Evolutionary conservation across 2,888 invertebrate genomes (phyloP), one percentile per base, ranked within the genome.

Genomic region (Hypomecis punctinalis): DNA sequence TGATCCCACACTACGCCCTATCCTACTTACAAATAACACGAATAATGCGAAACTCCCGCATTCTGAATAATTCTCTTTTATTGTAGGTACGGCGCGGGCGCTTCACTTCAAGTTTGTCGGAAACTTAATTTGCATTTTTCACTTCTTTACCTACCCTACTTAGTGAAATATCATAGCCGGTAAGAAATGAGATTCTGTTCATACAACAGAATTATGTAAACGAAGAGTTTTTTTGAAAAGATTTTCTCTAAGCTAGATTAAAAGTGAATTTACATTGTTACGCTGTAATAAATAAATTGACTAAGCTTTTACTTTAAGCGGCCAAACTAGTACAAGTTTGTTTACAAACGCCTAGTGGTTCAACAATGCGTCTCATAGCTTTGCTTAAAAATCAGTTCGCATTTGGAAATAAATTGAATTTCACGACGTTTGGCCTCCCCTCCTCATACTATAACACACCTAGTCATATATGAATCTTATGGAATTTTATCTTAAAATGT

Each of bases 41-140:
- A 71, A 74, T 72, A 74, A 71, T 72, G 69, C 72, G 59, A 60
- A 56, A 54, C 59, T 63, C 66, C 67, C 60, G 67, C 67, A 66
- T 49, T 73, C 70, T 73, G 72, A 73, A 76, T 73, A 69, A 69
- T 69, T 66, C 67, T 61, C 68, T 59, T 73, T 68, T 71, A 71
- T 72, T 68, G 65, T 65, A 56, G 52, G 46, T 53, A 48, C 60
- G n/a, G 58, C 49, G 60, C 52, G 56, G n/a, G 58, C 49, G 60
- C 52, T 54, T 70, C 57, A 54, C 42, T 42, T 55, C 33, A 65
- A 64, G 52, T 71, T 69, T 68, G 76, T 73, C 70, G 67, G 63
- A 52, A 61, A 61, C 66, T 69, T 75, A 59, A 69, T 77, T 72
- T 70, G 66, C 51, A 72, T 66, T 60, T 64, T 74, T 70, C 61